phyloP scores from a whole-genome alignment of 2,113 vertebrate species.

The Myotis yumanensis region DNA sequence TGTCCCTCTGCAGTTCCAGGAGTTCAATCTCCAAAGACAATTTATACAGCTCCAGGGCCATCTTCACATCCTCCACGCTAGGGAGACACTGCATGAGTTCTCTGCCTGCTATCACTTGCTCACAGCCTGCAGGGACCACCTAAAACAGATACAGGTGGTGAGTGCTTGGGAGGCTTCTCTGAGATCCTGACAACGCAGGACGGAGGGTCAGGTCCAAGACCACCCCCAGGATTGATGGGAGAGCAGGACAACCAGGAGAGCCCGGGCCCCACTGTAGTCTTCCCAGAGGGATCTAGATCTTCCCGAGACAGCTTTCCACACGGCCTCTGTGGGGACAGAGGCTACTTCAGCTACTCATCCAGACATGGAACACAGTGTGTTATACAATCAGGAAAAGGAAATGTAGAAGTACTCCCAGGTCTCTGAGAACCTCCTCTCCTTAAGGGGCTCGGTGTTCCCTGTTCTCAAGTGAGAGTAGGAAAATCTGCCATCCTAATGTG shows the following conservation, averaged over 20 bases:
- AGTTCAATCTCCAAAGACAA: conserved; percentile 57
- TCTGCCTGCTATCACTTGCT: not conserved
- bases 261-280: not conserved
- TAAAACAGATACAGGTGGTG: not conserved
- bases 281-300: not conserved
- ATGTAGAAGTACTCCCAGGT: too few relatives aligned
- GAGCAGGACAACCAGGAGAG: not conserved
- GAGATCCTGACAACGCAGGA: not conserved
- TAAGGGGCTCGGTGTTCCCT: not conserved
- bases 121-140: conserved; percentile 26
- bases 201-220: not conserved
- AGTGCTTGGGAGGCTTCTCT: not conserved
- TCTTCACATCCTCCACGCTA: not conserved
- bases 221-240: not conserved
- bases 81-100: conserved; percentile 50
- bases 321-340: not conserved
- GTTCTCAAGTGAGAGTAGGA: not conserved
- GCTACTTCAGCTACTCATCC: not conserved
- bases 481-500: not conserved
- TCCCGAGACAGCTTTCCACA: not conserved
- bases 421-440: not conserved
- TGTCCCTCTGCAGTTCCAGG: not conserved
- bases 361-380: not conserved
- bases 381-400: not conserved
- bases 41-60: conserved; percentile 61